These are phyloP conservation scores for Amphilophus citrinellus DNA, from an alignment of 2,113 vertebrate species.

Conservation along the genomic window DNA sequence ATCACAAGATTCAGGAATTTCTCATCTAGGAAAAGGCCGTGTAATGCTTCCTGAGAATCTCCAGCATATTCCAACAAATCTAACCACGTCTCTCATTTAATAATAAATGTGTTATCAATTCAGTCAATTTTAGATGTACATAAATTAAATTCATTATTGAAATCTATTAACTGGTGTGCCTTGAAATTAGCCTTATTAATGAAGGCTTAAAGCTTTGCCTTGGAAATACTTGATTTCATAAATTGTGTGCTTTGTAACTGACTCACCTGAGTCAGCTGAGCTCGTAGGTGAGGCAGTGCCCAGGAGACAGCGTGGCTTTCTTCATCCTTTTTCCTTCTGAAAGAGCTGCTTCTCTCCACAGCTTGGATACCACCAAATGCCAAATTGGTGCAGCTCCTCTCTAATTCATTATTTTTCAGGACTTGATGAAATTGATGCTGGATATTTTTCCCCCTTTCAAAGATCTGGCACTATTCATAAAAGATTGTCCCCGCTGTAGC, in stretches of 20 bases:
- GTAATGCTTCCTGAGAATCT: not conserved
- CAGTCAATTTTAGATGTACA: not conserved
- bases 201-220: too few species aligned
- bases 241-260: too few species aligned
- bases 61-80: rapidly evolving
- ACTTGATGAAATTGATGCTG: not conserved
- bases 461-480: not conserved
- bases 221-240: too few species aligned
- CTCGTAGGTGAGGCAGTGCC: not conserved
- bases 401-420: too few species aligned
- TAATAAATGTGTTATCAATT: not conserved
- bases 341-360: not conserved
- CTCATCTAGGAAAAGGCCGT: rapidly evolving
- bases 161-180: too few species aligned
- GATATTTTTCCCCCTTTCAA: not conserved
- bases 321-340: not conserved
- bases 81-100: not conserved
- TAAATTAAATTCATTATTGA: not conserved
- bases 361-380: too few species aligned
- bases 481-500: not conserved
- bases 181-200: not conserved
- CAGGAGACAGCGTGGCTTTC: not conserved
- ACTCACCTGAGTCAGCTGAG: not conserved
- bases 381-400: not conserved
- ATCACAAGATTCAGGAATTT: rapidly evolving